Evolutionary conservation across 2,888 invertebrate species (phyloP), one percentile per base, ranked within the genome.

Genomic region (Lasioglossum leucozonium): DNA sequence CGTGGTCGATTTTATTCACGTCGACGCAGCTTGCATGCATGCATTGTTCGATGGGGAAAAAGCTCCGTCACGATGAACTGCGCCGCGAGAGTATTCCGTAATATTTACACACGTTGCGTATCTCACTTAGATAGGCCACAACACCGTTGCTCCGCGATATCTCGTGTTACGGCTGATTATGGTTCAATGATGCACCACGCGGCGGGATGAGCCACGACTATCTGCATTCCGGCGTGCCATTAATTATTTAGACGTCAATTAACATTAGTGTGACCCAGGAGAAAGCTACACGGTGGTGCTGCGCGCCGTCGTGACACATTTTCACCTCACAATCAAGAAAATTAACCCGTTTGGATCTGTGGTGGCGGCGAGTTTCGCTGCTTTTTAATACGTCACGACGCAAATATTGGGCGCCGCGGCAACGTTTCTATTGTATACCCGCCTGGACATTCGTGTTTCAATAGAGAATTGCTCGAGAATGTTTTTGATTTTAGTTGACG

Each of bases 191-290:
- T 84, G 77, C 77, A 73, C 58, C 18, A n/a, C 16, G 47, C 30
- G 58, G 40, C 44, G 51, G 30, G 84, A 83, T 77, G 67, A 47
- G 72, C 44, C 44, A 10, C n/a, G 65, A 40, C 83, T 58, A 40
- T 67, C 44, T 40, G 40, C 72, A 47, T 67, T 8, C 37, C 16
- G 42, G 2, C 13, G 26, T 18, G 26, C 51, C 65, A 67, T 77
- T 74, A 84, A 77, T 84, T 77, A 84, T 84, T 84, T 47, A 55
- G 40, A 47, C 51, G 84, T 84, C 84, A 34, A 69, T 77, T 84
- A 84, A 84, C 84, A 77, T 58, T 69, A 55, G 26, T 22, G 22
- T 30, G 73, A 71, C 47, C 84, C 30, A n/a, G 37, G 47, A 51
- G 47, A 13, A 34, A 77, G 67, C 30, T 69, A 16, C 44, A 13